Percentiles rank a stretch among this genome's conserved stretches.
phyloP scores from a whole-genome alignment of 2,113 vertebrate genomes.

The Rallus limicola region DNA sequence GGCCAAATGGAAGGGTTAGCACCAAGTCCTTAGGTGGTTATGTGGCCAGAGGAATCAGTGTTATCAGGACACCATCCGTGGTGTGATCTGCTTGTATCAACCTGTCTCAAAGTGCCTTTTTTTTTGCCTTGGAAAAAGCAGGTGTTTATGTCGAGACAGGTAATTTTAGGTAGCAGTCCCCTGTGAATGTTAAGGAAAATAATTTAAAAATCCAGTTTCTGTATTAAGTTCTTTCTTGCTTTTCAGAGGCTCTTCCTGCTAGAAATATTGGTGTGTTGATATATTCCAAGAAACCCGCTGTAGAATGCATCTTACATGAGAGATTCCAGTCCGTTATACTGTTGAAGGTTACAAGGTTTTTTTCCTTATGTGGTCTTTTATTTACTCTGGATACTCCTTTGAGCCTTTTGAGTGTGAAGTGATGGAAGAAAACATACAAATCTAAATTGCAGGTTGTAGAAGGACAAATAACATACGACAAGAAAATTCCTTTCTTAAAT shows the following conservation, averaged over 20 bases:
- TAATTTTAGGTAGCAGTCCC: background rate
- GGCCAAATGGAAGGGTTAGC: background rate
- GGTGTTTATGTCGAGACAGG: background rate
- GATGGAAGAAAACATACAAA: background rate
- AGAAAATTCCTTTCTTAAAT: background rate
- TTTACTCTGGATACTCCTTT: background rate
- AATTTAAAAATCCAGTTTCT: background rate
- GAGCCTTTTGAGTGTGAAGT: conserved; percentile 4
- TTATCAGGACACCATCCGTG: background rate
- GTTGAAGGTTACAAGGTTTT: background rate
- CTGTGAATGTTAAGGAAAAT: background rate
- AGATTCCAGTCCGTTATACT: background rate
- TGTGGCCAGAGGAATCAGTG: background rate
- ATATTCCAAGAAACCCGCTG: background rate
- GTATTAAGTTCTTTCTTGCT: background rate
- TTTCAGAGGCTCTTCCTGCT: background rate
- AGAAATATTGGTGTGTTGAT: background rate
- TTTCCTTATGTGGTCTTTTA: background rate
- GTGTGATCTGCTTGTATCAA: background rate
- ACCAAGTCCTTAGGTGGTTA: background rate
- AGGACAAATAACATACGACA: background rate
- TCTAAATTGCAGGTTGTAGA: background rate
- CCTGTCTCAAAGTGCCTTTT: background rate
- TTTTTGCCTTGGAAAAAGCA: background rate
- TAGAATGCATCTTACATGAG: background rate